Conservation (phyloP, 2,797 vertebrate species). For the Capromys pilorides region DNA sequence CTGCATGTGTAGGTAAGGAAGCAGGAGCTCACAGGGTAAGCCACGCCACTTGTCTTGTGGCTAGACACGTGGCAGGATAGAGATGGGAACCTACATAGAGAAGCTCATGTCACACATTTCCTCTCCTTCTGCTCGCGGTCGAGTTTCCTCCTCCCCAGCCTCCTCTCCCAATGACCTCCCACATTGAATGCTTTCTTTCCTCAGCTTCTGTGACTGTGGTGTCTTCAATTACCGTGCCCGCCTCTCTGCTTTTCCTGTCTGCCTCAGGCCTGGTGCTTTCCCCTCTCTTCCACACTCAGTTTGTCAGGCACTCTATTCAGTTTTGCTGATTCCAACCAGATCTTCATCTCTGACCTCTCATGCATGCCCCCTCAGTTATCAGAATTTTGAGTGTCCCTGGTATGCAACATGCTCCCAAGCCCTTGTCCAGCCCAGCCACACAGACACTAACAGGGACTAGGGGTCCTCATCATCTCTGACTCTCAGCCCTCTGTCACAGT, state of each 20-base stretch:
- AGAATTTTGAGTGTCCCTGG: background rate
- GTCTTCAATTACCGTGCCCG: background rate
- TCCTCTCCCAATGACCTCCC: background rate
- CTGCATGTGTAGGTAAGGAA: background rate
- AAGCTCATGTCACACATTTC: background rate
- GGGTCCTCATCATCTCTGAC: background rate
- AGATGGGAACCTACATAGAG: background rate
- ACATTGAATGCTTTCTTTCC: background rate
- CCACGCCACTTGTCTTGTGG: background rate
- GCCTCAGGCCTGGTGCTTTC: background rate
- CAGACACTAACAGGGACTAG: background rate
- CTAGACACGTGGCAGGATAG: background rate
- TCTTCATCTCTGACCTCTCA: background rate
- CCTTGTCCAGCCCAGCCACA: background rate
- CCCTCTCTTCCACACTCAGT: background rate
- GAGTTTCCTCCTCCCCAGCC: background rate
- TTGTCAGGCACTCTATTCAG: background rate
- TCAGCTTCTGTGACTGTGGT: background rate
- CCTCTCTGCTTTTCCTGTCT: background rate
- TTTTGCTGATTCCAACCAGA: background rate
- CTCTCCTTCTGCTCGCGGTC: background rate
- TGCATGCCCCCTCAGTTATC: background rate
- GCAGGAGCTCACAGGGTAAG: background rate
- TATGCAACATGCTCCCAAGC: background rate
- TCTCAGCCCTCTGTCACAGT: background rate